Evolutionary conservation across 2,888 invertebrate species (phyloP), one percentile per base, ranked within the genome.

Genomic region (Conus canariensis): DNA sequence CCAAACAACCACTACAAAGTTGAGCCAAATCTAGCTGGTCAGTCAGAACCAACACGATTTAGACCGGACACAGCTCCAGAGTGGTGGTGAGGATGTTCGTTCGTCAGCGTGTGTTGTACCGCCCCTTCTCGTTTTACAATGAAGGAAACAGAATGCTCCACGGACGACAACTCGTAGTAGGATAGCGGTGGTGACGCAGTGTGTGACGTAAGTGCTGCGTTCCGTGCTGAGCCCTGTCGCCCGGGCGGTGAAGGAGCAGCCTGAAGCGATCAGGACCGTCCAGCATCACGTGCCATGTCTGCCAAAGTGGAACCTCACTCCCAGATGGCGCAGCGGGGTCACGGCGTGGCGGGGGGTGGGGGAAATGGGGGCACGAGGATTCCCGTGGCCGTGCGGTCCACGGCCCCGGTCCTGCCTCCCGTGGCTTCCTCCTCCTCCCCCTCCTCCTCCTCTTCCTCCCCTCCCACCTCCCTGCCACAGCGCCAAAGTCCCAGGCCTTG

Each of bases 301-400:
- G 56, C 89, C 67, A 67, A 64, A 70, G 89, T 89, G 25, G 85
- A 89, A 10, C 45, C 82, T 10, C 88, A 60, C 45, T 85, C 89
- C 85, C 83, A 83, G 85, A 58, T 89, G 25, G 56, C 82, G 25
- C 85, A 82, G n/a, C 85, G 85, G 16, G 58, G 82, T 83, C 82
- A 58, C 58, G 58, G 82, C 8, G 58, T 25, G 30, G 56, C 74
- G 22, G 70, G 70, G 8, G 70, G 70, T 70, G 70, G 14, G 25
- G 85, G 30, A 3, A 45, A 45, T 7, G 89, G 89, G 9, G 83
- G 56, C 25, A 89, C 89, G 67, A 85, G 83, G 70, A 89, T 89
- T 45, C 89, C 89, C 8, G 89, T 89, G 85, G 89, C 89, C n/a
- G 70, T 85, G 60, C 59, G 60, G 10, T 25, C 85, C 85, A 10